Evolutionary conservation across 2,888 invertebrate species (phyloP).

Genomic region (Tipula unca): DNA sequence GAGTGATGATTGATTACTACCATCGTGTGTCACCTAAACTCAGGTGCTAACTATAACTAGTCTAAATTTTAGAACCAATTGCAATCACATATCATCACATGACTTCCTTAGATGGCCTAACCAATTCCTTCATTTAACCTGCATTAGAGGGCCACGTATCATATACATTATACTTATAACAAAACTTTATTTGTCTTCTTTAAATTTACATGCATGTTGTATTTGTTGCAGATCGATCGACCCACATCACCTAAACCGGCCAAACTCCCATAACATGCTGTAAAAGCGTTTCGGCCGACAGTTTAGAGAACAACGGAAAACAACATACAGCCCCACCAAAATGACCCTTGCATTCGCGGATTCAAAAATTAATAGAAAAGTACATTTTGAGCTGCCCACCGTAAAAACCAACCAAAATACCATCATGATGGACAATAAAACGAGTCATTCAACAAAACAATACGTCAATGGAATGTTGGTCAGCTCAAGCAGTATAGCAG

Average conservation of each 20-base stretch:
- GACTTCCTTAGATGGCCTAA: too few relatives aligned
- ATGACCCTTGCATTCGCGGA: not conserved
- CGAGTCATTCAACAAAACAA: not conserved
- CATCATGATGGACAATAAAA: not conserved
- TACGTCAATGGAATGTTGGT: not conserved
- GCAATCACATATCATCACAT: too few relatives aligned
- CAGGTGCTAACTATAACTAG: too few relatives aligned
- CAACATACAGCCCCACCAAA: not conserved
- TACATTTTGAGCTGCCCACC: not conserved
- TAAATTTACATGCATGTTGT: too few relatives aligned
- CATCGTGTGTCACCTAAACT: too few relatives aligned
- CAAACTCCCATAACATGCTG: not conserved
- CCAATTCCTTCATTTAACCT: too few relatives aligned
- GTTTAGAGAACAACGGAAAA: not conserved
- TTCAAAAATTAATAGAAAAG: not conserved
- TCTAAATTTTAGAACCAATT: too few relatives aligned
- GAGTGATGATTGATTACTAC: too few relatives aligned
- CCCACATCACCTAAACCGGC: not conserved
- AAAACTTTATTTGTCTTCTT: too few relatives aligned
- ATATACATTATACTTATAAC: too few relatives aligned
- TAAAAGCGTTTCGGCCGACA: not conserved
- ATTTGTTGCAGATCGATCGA: not conserved
- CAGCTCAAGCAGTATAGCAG: not conserved
- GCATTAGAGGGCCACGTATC: too few relatives aligned
- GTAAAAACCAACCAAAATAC: not conserved